Conservation (phyloP, 2,888 invertebrate species). For the Tryphoninae sp. region DNA sequence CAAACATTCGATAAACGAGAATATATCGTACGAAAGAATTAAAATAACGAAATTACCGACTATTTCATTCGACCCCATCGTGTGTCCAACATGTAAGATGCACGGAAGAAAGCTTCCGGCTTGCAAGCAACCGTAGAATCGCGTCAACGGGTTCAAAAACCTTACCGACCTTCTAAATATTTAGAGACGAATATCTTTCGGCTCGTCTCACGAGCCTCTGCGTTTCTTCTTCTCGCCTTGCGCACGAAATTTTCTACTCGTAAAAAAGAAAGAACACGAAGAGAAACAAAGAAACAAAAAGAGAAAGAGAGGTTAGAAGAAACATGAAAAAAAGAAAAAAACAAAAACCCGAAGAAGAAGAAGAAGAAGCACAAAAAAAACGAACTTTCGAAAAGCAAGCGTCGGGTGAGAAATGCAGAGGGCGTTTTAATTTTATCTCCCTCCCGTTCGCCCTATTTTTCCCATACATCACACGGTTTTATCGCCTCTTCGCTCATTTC, state of each 20-base stretch:
- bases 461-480: conserved; percentile 40
- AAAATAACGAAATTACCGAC: background rate
- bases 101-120: conserved; percentile 22
- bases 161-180: conserved; percentile 66
- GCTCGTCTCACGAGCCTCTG: background rate
- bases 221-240: conserved; percentile 16
- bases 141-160: conserved; percentile 68
- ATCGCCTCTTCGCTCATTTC: conserved; percentile 54
- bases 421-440: conserved; percentile 63
- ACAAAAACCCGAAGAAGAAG: too few relatives aligned
- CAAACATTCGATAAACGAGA: background rate
- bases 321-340: background rate
- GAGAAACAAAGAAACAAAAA: background rate
- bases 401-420: conserved; percentile 17
- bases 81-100: background rate
- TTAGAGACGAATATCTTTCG: conserved; percentile 54
- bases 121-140: conserved; percentile 47
- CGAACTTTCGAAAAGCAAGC: background rate
- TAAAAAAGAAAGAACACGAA: background rate
- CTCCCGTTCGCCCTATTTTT: conserved; percentile 54
- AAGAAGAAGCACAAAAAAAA: background rate
- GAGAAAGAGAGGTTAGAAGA: background rate
- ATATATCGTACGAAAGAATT: background rate
- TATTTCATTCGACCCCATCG: background rate
- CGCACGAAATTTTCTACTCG: conserved; percentile 4